Percentiles rank a stretch among this genome's conserved stretches.
Evolutionary conservation across 2,113 vertebrate genomes (phyloP).

Genomic region (Clarias gariepinus): DNA sequence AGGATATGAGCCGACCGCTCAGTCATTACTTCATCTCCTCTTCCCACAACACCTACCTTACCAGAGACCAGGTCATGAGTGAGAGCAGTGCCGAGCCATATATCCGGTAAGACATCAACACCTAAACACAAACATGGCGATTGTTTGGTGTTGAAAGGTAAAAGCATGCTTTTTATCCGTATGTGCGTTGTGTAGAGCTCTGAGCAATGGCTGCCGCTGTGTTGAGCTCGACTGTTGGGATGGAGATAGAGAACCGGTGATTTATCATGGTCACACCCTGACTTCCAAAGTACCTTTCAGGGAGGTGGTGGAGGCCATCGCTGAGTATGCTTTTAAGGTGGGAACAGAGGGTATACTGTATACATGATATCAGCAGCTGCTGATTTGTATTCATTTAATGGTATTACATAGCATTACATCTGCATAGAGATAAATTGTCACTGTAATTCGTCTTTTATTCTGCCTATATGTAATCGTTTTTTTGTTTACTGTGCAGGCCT

Average conservation of each 20-base stretch:
- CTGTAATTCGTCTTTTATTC: background rate
- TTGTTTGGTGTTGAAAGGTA: constrained; percentile 67
- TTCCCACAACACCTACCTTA: constrained; percentile 98
- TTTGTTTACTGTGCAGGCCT: constrained; percentile 69
- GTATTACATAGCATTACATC: background rate
- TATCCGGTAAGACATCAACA: constrained; percentile 72
- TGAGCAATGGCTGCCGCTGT: constrained; percentile 88
- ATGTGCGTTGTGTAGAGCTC: constrained; percentile 70
- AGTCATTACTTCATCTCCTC: constrained; percentile 94
- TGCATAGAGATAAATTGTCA: background rate
- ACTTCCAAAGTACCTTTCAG: constrained; percentile 94
- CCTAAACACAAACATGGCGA: constrained; percentile 58
- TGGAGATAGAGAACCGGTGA: constrained; percentile 83
- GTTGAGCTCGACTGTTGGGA: constrained; percentile 99
- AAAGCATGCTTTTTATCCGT: background rate
- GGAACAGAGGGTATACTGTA: constrained; percentile 33
- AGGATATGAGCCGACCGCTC: constrained; percentile 90
- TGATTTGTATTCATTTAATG: background rate
- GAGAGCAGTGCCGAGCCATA: constrained; percentile 91
- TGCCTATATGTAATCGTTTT: background rate
- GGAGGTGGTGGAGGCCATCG: constrained; percentile 84
- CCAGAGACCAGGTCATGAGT: constrained; percentile 85
- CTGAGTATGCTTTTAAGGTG: constrained; percentile 87
- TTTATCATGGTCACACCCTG: constrained; percentile 91
- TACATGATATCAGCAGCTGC: background rate